A percentile compares a stretch with the other conserved stretches of the same genome.
phyloP scores from a whole-genome alignment of 2,113 vertebrate species.

The Sphaerodactylus townsendi region DNA sequence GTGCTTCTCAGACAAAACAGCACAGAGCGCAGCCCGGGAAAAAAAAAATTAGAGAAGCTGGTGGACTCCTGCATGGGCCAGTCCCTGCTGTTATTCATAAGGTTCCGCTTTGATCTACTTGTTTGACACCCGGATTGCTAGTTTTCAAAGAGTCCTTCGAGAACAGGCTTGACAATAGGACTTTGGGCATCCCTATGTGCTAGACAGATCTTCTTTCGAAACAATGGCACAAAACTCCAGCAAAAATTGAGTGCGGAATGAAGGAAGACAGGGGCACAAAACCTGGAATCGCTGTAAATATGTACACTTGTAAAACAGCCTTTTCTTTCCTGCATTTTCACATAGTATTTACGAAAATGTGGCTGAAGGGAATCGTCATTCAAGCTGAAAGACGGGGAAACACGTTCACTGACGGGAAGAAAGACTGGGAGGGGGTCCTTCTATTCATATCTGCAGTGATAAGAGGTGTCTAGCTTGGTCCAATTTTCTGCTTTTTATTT shows the following conservation, averaged over 20 bases:
- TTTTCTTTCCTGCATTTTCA: background rate
- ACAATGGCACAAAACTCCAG: background rate
- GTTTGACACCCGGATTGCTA: background rate
- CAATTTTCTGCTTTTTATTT: background rate
- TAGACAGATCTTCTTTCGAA: background rate
- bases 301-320: background rate
- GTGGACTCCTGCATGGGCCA: rapidly evolving
- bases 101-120: background rate
- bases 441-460: background rate
- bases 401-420: background rate
- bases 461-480: background rate
- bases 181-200: background rate
- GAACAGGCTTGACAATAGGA: background rate
- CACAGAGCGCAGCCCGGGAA: rapidly evolving
- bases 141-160: background rate
- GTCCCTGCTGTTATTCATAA: background rate
- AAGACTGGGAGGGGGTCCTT: background rate
- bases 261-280: background rate
- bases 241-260: background rate
- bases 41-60: background rate
- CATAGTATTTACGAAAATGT: background rate
- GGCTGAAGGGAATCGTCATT: background rate
- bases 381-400: background rate
- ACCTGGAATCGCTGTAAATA: background rate
- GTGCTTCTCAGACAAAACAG: rapidly evolving